Evolutionary conservation across 2,113 vertebrate species (phyloP), one percentile per base, ranked within the genome.

Genomic region (Calyptomena viridis): DNA sequence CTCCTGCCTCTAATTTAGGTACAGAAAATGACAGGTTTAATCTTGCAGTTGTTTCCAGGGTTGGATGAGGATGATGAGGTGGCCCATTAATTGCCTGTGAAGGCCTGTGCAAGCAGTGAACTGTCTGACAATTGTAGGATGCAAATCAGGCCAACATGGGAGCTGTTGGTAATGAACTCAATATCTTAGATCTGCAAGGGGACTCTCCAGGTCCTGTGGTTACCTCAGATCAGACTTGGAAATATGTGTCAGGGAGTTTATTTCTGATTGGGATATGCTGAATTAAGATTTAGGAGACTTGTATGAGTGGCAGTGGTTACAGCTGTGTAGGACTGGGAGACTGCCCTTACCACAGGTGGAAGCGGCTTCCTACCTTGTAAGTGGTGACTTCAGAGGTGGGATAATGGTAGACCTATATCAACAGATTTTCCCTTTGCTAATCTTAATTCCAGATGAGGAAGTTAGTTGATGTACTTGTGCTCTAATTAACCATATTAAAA

Each of bases 31-130:
- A 79, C 58, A 83, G 84, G 84, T 93, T 95, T 84, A 46, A 53
- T 93, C 81, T 83, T 83, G 59, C 89, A 93, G 75, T 93, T 95
- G 82, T 87, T 89, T 87, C 62, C 53, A 82, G 69, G n/a, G 72
- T 89, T 82, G 71, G 60, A 19, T 74, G 64, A 71, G 59, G 25
- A 37, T 31, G 52, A 20, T 82, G 91, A 89, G 91, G 77, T 93
- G 78, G 46, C 78, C 74, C 56, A 46, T 11, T 58, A 94, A 18
- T 72, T 75, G 66, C 20, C 22, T 73, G 27, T 14, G 62, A 72
- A 49, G 86, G 50, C 40, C 53, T 60, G 91, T 89, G 78, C 77
- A 73, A 69, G 78, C 64, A 84, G 59, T 39, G 47, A 33, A 53
- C 8, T 12, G 67, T 59, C 71, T 69, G 63, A 53, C 0, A 15